A percentile compares a stretch with the other conserved stretches of the same genome.
Conservation (phyloP, 2,797 vertebrate species). For the Poeciliopsis paucimaculata region DNA sequence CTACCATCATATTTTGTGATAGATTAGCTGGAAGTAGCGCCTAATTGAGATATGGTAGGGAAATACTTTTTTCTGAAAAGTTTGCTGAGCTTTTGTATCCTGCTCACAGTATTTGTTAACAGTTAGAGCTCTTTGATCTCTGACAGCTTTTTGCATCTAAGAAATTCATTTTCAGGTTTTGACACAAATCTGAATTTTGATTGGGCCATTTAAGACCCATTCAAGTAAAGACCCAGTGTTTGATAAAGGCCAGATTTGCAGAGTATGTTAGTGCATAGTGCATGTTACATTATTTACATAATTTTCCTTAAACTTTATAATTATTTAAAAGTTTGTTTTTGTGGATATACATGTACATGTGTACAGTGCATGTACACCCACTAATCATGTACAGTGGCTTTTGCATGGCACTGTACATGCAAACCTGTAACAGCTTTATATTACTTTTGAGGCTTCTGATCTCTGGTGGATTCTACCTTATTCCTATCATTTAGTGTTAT, state of each 20-base stretch:
- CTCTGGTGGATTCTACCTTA: slow-evolving; percentile 7
- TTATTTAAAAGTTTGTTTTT: no score
- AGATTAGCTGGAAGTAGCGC: neutral
- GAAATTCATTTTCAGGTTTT: neutral
- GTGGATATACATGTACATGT: no score
- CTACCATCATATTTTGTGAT: neutral
- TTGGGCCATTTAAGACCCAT: neutral
- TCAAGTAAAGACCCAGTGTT: no score
- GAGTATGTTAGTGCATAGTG: no score
- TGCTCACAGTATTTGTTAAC: neutral
- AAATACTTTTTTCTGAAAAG: neutral
- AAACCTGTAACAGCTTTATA: neutral
- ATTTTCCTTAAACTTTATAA: no score
- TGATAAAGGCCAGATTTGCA: no score
- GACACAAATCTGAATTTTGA: neutral
- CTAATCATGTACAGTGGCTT: neutral
- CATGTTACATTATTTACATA: no score
- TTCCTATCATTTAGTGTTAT: slow-evolving; percentile 50
- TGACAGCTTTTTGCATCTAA: neutral
- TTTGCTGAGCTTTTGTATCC: neutral
- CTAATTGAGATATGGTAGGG: neutral
- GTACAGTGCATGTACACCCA: no score
- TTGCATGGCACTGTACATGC: neutral
- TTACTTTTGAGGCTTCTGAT: slow-evolving; percentile 2
- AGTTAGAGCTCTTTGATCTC: neutral